phyloP scores from a whole-genome alignment of 2,797 vertebrate genomes.

The Gila robusta region DNA sequence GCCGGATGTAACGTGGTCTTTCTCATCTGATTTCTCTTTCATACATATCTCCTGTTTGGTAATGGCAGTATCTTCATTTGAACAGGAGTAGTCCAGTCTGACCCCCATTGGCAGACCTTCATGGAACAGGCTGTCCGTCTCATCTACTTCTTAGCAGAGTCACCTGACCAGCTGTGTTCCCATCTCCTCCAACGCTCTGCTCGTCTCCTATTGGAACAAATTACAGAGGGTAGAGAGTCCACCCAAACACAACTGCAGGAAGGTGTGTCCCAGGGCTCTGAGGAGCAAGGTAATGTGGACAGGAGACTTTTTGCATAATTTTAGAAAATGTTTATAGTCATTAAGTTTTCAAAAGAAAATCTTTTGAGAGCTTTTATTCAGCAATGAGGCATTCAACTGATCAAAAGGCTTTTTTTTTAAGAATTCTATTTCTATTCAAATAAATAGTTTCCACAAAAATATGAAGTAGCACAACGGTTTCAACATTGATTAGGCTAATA shows the following conservation, averaged over 20 bases:
- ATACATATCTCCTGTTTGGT: neutral
- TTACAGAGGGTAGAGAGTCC: constrained; percentile 70
- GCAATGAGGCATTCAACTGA: neutral
- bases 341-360: neutral
- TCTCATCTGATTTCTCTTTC: neutral
- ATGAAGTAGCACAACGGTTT: neutral
- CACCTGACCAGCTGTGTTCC: constrained; percentile 89
- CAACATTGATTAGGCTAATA: neutral
- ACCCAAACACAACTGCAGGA: constrained; percentile 64
- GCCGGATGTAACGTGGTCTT: neutral
- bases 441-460: neutral
- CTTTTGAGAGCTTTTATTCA: neutral
- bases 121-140: constrained; percentile 88
- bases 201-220: constrained; percentile 83
- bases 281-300: constrained; percentile 72
- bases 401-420: too few species aligned
- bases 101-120: constrained; percentile 91
- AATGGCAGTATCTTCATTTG: neutral
- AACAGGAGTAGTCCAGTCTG: constrained; percentile 77
- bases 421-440: neutral
- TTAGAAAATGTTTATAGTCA: neutral
- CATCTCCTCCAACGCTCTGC: constrained; percentile 85
- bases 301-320: constrained; percentile 7
- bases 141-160: constrained; percentile 92
- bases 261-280: constrained; percentile 71